These are phyloP conservation scores for Phortica variegata DNA, from an alignment of 1,140 invertebrate species.

Conservation along the genomic window DNA sequence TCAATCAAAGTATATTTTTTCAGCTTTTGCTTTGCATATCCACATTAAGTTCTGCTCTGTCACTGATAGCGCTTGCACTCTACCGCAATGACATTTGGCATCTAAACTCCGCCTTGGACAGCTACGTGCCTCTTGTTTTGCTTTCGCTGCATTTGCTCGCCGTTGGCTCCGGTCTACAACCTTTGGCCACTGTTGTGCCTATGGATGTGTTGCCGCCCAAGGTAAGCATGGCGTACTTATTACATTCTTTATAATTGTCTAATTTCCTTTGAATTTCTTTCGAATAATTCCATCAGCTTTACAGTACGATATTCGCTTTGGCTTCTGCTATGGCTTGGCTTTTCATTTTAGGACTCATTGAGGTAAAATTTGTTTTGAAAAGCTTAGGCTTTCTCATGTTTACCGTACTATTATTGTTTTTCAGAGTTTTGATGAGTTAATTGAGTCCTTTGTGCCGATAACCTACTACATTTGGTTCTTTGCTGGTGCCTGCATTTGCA, in stretches of 20 bases:
- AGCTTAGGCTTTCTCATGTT: not conserved
- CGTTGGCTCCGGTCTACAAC: conserved; percentile 40
- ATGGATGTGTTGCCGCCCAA: conserved; percentile 42
- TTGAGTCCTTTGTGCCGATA: too few species aligned
- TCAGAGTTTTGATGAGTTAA: conserved; percentile 37
- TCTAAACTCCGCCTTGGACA: too few species aligned
- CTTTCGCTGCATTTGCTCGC: conserved; percentile 28
- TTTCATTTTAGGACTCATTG: conserved; percentile 42
- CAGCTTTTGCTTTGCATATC: conserved; percentile 37
- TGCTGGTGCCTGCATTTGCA: conserved; percentile 32
- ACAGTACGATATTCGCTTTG: not conserved
- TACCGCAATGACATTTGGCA: too few species aligned
- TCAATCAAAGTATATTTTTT: not conserved
- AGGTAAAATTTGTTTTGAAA: conserved; percentile 15
- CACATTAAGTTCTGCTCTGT: conserved; percentile 26
- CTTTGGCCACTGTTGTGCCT: conserved; percentile 36
- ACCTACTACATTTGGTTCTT: conserved; percentile 38
- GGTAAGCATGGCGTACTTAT: too few species aligned
- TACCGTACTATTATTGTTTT: not conserved
- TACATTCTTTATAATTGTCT: not conserved
- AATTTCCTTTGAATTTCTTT: not conserved
- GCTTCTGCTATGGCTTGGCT: conserved; percentile 24
- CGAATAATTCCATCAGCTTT: not conserved
- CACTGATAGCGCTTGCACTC: conserved; percentile 26
- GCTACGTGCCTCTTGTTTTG: conserved; percentile 31